Conservation (phyloP, 2,113 vertebrate genomes). For the Phocoena phocoena region DNA sequence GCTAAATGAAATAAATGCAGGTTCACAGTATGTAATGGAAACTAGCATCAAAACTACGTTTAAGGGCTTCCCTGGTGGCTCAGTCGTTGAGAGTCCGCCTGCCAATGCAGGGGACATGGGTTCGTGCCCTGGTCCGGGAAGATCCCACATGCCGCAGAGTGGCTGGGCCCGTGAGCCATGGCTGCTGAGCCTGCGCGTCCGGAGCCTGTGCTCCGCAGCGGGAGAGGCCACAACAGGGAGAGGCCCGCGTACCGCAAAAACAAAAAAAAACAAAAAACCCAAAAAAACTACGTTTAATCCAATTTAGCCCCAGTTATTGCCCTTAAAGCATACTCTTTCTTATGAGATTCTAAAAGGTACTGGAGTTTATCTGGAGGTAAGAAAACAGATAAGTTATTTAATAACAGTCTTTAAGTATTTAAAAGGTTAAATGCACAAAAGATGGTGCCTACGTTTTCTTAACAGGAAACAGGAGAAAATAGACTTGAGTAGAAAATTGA, state of each 20-base stretch:
- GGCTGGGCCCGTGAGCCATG: too few relatives aligned
- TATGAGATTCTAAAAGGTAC: not conserved
- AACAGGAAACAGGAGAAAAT: conserved; percentile 9
- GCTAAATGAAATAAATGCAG: conserved; percentile 27
- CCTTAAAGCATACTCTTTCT: not conserved
- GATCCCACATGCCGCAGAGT: too few relatives aligned
- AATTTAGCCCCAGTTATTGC: not conserved
- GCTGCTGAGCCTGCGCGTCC: too few relatives aligned
- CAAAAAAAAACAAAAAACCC: too few relatives aligned
- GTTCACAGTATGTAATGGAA: not conserved
- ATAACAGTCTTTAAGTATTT: conserved; percentile 15
- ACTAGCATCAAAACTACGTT: not conserved
- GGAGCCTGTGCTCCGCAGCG: too few relatives aligned
- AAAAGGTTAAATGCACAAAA: not conserved
- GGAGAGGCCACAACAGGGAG: too few relatives aligned
- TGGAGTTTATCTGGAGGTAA: conserved; percentile 34
- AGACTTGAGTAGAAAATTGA: not conserved
- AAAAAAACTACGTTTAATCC: not conserved
- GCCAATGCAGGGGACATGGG: too few relatives aligned
- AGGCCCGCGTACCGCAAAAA: too few relatives aligned
- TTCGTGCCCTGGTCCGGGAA: too few relatives aligned
- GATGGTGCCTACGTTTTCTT: not conserved
- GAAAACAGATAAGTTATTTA: not conserved
- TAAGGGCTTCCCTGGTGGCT: not conserved
- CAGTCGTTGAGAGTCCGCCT: too few relatives aligned